Base-by-base conservation (phyloP, 1,140 invertebrate genomes). In the Drosophila varians region DNA sequence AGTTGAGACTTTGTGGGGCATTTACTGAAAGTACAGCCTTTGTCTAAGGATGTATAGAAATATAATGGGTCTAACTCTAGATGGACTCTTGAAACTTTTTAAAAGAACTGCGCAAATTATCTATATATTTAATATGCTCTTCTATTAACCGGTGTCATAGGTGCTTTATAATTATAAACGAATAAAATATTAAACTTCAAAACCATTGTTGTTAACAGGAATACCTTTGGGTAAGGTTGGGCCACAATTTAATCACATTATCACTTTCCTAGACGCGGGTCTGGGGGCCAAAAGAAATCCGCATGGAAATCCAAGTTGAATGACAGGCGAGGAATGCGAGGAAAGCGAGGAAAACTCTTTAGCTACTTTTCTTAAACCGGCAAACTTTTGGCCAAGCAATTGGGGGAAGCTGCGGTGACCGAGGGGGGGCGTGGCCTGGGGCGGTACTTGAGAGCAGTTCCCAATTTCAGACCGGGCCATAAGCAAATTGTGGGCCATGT, bases 11-110 rank as follows among this genome's bases (percentile, higher is more conserved):
- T 0, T 91, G 90, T 58, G 90, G 90, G 1, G 90, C 90, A 1
- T 91, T 91, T 38, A 90, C 90, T 0, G 88, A 91, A 21, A 90
- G 89, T 42, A 91, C 90, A 3, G 82, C 82, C 7, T 90, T 91
- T 68, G 60, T 90, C 38, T 89, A 42, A 42, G 5, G 1, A 40
- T 6, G 9, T 16, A 1, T 34, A 1, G 7, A n/a, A n/a, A n/a
- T n/a, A n/a, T n/a, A n/a, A n/a, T n/a, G n/a, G n/a, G n/a, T n/a
- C 28, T 36, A 7, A 36, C 34, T n/a, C 7, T 4, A 36, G 34
- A 36, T n/a, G n/a, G n/a, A 36, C 12, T 21, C 2, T 21, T 21
- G 21, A 21, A 38, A 38, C 6, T 14, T 14, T 38, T 12, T 38
- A 1, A 38, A 38, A 38, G 6, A 31, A 11, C 9, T 31, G 11